Percentiles rank a stretch among this genome's conserved stretches.
phyloP scores from a whole-genome alignment of 2,113 vertebrate genomes.

The Gambusia holbrooki region DNA sequence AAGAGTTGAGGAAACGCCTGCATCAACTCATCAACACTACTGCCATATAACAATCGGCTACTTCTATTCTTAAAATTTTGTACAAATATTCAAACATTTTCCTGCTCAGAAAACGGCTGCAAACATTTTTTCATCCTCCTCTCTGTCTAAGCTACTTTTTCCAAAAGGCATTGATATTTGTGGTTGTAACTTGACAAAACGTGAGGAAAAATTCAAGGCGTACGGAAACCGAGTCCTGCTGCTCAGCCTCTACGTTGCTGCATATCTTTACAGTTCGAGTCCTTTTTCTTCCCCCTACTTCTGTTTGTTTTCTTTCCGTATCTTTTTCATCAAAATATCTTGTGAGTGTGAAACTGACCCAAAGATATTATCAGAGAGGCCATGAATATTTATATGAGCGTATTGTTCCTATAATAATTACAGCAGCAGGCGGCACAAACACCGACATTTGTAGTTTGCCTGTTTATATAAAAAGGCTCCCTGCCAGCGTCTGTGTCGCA shows the following conservation, averaged over 20 bases:
- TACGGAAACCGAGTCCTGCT: background rate
- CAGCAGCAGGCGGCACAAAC: slow-evolving; percentile 28
- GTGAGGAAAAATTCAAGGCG: background rate
- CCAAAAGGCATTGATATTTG: background rate
- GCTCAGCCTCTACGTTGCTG: background rate
- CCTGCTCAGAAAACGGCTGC: too few species aligned
- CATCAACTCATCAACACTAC: too few species aligned
- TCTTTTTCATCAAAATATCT: background rate
- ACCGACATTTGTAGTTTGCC: slow-evolving; percentile 26
- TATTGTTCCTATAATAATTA: slow-evolving; percentile 10
- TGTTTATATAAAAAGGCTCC: slow-evolving; percentile 20
- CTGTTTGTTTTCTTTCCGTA: background rate
- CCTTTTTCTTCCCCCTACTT: background rate
- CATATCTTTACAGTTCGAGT: background rate
- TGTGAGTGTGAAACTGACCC: background rate
- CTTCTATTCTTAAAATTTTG: too few species aligned
- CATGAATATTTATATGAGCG: slow-evolving; percentile 17
- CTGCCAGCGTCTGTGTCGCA: slow-evolving; percentile 11
- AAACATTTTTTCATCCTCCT: too few species aligned
- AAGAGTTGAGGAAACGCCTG: too few species aligned
- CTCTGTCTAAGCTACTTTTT: too few species aligned
- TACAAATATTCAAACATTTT: too few species aligned
- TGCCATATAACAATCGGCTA: too few species aligned
- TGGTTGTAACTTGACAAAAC: background rate
- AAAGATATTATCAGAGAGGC: background rate